Evolutionary conservation across 2,797 vertebrate species (phyloP), one percentile per base, ranked within the genome.

Genomic region (Acrossocheilus wenchowensis): DNA sequence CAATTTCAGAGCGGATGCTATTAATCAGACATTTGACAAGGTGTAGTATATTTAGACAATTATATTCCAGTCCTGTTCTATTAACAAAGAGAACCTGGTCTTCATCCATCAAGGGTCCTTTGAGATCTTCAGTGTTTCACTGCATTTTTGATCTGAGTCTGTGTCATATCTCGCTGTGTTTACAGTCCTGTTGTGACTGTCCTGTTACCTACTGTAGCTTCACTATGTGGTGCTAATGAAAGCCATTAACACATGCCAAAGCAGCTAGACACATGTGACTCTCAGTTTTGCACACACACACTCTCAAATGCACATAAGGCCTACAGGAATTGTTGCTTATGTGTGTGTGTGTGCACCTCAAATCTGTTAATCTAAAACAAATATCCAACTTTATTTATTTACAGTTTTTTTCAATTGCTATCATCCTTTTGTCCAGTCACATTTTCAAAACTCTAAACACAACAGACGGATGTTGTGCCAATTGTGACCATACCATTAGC

Each of bases 31-130:
- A 74, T 78, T 79, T 87, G 86, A 64, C 84, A 87, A 75, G 64
- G 69, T 21, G 60, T 60, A 62, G 81, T 87, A 89, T 87, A 90
- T 90, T 88, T 88, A 88, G 87, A 87, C 83, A 86, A 89, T 88
- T 81, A 81, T 86, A 88, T 81, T 87, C 86, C 81, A 84, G 87
- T 80, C 62, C 71, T 78, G 79, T 87, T 89, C 86, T 84, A 82
- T 87, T 85, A 85, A 85, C 74, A 86, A 72, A 86, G 39, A 15
- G 77, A 86, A 86, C 41, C 81, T 82, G 85, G 79, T 82, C 48
- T 87, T 86, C 78, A 85, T 86, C 86, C 68, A 64, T 86, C 84
- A 82, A 71, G 12, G 60, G 69, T 81, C 48, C 60, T 57, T 60
- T 64, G 15, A 84, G 64, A 52, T 75, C 30, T 71, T 74, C 41